Evolutionary conservation across 2,888 invertebrate species (phyloP), one percentile per base, ranked within the genome.

Genomic region (Neoascia interrupta): DNA sequence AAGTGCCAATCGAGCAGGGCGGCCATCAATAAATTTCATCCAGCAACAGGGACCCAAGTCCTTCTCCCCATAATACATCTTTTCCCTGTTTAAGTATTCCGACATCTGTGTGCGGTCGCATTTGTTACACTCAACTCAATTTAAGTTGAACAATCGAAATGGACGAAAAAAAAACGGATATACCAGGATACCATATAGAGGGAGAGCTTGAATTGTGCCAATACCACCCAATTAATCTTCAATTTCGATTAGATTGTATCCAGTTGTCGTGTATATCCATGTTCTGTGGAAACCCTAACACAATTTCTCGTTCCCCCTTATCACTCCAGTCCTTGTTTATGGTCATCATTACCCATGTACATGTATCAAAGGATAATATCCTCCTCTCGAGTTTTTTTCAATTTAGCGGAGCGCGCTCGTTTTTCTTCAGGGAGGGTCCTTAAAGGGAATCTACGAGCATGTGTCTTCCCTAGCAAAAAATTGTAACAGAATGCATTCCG

Each of bases 241-340:
- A 23, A 66, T 79, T 79, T 72, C 72, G 66, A 61, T 79, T 72
- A 66, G 72, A 72, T 79, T 79, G 56, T 72, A 70, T 76, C 72
- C 64, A 64, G 45, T 64, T 60, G 64, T 76, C 63, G 76, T 76
- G 72, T 64, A 26, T 26, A 64, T 47, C 43, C 61, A 63, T 76
- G 63, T 76, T 53, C 58, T 39, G 61, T 64, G 45, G 34, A 4
- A 34, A 39, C 31, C 60, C 31, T 53, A 56, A 37, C 58, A 43
- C n/a, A 16, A 26, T 28, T 10, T 36, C 6, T n/a, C 8, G 26
- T 37, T 21, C 23, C 13, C n/a, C 18, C 13, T 37, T 26, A 5
- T 28, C 23, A n/a, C n/a, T n/a, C n/a, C 53, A 28, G 56, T 53
- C 53, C 31, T 76, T 49, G 47, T 69, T 49, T 58, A 53, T 64